Percentiles rank a stretch among this genome's conserved stretches.
These are phyloP conservation scores for Paralichthys olivaceus DNA, from an alignment of 2,113 vertebrate genomes.

Conservation along the genomic window DNA sequence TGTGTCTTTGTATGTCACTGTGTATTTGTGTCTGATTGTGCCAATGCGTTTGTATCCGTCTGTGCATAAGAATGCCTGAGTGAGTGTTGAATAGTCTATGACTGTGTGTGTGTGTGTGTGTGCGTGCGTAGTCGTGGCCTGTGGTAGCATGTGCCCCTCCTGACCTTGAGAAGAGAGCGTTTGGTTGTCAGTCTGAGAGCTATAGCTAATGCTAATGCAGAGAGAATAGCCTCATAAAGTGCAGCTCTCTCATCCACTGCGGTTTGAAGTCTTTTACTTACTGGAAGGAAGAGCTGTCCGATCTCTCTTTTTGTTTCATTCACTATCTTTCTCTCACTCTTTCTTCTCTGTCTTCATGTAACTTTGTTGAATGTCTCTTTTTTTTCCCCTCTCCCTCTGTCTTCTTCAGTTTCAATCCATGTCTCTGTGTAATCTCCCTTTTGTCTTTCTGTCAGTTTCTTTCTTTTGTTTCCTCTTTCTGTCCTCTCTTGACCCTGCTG, in stretches of 20 bases:
- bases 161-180: conserved; percentile 78
- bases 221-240: conserved; percentile 75
- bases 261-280: conserved; percentile 75
- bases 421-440: conserved; percentile 66
- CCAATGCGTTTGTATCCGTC: conserved; percentile 17
- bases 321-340: conserved; percentile 59
- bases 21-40: background rate
- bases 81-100: conserved; percentile 45
- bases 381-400: conserved; percentile 35
- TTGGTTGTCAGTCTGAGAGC: conserved; percentile 76
- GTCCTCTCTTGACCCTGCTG: conserved; percentile 54
- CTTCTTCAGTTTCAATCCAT: conserved; percentile 62
- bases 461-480: conserved; percentile 53
- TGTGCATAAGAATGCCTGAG: conserved; percentile 51
- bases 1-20: conserved; percentile 15
- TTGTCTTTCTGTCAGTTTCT: conserved; percentile 62
- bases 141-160: conserved; percentile 73
- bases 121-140: conserved; percentile 64
- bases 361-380: conserved; percentile 66
- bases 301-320: conserved; percentile 70
- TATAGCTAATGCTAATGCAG: conserved; percentile 80
- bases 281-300: conserved; percentile 61
- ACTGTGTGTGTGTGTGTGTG: conserved; percentile 46
- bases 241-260: conserved; percentile 65
- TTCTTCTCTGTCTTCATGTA: conserved; percentile 61